Conservation (phyloP, 2,888 invertebrate species). For the Scelioninae gen. 2 region DNA sequence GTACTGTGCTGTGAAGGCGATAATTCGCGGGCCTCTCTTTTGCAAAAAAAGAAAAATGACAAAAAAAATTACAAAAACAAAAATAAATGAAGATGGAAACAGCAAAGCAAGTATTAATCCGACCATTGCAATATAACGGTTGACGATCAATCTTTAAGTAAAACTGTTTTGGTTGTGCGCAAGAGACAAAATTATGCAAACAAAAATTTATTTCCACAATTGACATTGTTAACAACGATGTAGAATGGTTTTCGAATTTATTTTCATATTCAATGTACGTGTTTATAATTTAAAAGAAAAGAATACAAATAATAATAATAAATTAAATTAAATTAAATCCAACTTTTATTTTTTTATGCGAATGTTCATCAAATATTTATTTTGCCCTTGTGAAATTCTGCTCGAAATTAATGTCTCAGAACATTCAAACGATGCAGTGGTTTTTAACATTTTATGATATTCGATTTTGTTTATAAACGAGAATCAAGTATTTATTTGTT, state of each 20-base stretch:
- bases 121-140: background rate
- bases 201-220: constrained; percentile 1
- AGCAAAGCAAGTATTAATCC: constrained; percentile 8
- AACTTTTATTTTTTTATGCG: too few relatives aligned
- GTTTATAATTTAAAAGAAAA: background rate
- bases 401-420: background rate
- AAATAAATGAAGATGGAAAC: constrained; percentile 17
- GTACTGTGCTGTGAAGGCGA: too few relatives aligned
- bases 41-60: constrained; percentile 15
- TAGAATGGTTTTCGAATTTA: background rate
- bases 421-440: constrained; percentile 2
- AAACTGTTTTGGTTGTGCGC: constrained; percentile 19
- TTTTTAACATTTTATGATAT: constrained; percentile 8
- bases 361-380: background rate
- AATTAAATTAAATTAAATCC: too few relatives aligned
- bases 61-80: too few relatives aligned
- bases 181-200: constrained; percentile 31
- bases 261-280: background rate
- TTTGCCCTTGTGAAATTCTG: constrained; percentile 20
- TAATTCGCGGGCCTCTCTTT: constrained; percentile 34
- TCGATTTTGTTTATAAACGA: background rate
- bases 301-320: background rate
- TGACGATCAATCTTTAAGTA: constrained; percentile 7
- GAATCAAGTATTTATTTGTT: background rate
- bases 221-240: background rate